Base-by-base conservation (phyloP, 2,113 vertebrate species). In the Chrysochloris asiatica region DNA sequence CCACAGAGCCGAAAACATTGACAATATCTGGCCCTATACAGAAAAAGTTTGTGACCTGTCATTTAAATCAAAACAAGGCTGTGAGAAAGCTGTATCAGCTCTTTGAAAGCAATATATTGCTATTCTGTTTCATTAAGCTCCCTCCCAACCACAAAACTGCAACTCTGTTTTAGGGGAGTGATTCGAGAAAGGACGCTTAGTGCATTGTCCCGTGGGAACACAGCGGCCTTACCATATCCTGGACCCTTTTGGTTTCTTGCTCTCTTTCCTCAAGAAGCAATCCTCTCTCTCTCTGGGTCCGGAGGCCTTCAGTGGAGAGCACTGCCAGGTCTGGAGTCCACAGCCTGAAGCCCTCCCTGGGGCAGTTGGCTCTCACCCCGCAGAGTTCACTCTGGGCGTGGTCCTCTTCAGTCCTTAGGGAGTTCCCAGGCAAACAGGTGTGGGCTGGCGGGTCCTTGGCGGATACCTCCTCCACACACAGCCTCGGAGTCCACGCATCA, bases 351-450 rank as follows among this genome's bases (percentile, higher is more conserved):
- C 33, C 36, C 41, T 56, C 33, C 17, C 21, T 61, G 21, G 9
- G 69, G 21, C 79, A 56, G 52, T 41, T n/a, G 43, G 24, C 45
- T 52, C n/a, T 38, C 52, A 33, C 16, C 24, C 14, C 24, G 7
- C 59, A 43, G 24, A 94, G 92, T 95, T 85, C 78, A 72, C 30
- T 86, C 50, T 4, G 95, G 96, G 95, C 0, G 87, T 69, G 84
- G 28, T 76, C 80, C 26, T 0, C n/a, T 16, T 75, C 45, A 0
- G 4, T 16, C 73, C 50, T 2, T 33, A 75, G 85, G 88, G 90
- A 88, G 83, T 9, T 30, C 93, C 93, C 50, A 6, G 86, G 75
- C 22, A 54, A 76, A 71, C 13, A 86, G 84, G 81, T 13, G 4
- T 38, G 59, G 69, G 38, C 8, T 47, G 4, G 65, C 52, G 69